Evolutionary conservation across 2,888 invertebrate genomes (phyloP).

Genomic region (Eristalinus aeneus): DNA sequence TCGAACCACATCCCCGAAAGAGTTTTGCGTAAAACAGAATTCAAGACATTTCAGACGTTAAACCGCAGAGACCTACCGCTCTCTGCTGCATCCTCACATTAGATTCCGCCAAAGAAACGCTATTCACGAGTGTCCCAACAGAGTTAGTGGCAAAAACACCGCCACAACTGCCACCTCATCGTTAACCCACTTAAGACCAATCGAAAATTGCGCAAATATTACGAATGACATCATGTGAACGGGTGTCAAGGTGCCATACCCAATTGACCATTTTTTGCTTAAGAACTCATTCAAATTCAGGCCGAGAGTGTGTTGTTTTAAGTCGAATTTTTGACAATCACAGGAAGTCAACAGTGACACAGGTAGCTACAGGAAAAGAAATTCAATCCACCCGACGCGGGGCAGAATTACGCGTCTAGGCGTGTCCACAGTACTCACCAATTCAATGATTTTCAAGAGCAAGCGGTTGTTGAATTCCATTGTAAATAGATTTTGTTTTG

Average conservation of each 20-base stretch:
- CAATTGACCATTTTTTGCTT: neutral
- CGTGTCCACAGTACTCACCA: conserved; percentile 75
- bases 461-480: conserved; percentile 80
- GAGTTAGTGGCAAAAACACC: too few species aligned
- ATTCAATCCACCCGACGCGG: neutral
- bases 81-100: neutral
- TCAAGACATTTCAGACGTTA: too few species aligned
- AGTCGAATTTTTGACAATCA: neutral
- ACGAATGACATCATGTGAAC: neutral
- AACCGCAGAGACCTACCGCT: too few species aligned
- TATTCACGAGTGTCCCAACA: neutral
- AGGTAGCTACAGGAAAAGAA: neutral
- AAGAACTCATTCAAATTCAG: neutral
- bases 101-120: neutral
- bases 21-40: neutral
- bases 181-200: neutral
- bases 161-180: neutral
- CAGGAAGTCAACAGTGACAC: neutral
- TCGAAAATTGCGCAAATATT: neutral
- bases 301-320: neutral
- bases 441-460: conserved; percentile 78
- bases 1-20: neutral
- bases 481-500: conserved; percentile 35
- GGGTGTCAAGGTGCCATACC: neutral
- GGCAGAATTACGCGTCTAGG: neutral